phyloP scores from a whole-genome alignment of 2,113 vertebrate genomes.

The Vidua macroura region DNA sequence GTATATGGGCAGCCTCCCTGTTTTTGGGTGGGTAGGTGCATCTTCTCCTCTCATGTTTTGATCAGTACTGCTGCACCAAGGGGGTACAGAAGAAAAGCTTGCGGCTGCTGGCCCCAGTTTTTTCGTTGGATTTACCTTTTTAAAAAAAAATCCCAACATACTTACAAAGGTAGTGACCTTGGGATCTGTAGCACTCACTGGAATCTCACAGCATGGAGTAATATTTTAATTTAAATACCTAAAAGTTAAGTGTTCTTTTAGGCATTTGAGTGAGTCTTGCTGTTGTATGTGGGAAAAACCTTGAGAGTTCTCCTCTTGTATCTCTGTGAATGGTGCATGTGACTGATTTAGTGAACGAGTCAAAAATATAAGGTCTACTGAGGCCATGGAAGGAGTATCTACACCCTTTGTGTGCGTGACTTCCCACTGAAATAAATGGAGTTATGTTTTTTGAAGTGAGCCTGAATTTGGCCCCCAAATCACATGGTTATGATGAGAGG shows the following conservation, averaged over 20 bases:
- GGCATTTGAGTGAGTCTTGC: not conserved
- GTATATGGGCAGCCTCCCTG: not conserved
- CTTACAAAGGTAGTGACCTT: not conserved
- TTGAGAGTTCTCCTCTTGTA: not conserved
- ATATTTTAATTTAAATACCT: not conserved
- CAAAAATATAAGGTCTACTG: not conserved
- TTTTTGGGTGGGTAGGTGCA: not conserved
- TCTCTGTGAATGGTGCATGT: not conserved
- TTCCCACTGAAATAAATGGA: not conserved
- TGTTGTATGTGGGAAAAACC: not conserved
- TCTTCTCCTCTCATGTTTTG: not conserved
- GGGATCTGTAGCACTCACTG: not conserved
- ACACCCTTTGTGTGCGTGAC: not conserved
- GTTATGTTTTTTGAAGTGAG: not conserved
- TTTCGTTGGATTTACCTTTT: not conserved
- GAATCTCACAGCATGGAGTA: not conserved
- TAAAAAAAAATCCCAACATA: not conserved
- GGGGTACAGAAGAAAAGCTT: not conserved
- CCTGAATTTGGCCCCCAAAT: not conserved
- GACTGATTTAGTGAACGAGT: not conserved
- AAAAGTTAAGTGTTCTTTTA: not conserved
- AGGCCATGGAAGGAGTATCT: not conserved
- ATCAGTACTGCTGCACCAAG: not conserved
- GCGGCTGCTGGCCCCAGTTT: not conserved
- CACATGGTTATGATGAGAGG: fast-evolving